A percentile compares a stretch with the other conserved stretches of the same genome.
phyloP scores from a whole-genome alignment of 2,113 vertebrate genomes.

The Forbesichthys agassizii region DNA sequence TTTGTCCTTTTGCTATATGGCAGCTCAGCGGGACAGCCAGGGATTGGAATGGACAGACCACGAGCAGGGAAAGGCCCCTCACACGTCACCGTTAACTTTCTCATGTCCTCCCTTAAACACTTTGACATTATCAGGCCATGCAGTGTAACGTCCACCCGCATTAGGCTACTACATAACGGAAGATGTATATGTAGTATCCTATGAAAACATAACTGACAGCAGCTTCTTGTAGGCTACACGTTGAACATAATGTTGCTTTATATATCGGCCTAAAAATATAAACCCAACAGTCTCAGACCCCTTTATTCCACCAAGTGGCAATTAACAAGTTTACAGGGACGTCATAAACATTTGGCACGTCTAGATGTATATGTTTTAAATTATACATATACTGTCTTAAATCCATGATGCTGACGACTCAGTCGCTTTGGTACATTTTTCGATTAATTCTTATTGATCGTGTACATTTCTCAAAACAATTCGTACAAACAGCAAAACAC shows the following conservation, averaged over 20 bases:
- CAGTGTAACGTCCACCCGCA: slow-evolving; percentile 83
- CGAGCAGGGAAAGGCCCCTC: slow-evolving; percentile 57
- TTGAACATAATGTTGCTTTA: slow-evolving; percentile 14
- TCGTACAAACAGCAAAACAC: too few species aligned
- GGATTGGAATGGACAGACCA: slow-evolving; percentile 74
- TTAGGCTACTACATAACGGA: slow-evolving; percentile 84
- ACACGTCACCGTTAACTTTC: slow-evolving; percentile 71
- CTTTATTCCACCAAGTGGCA: not conserved
- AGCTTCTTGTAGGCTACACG: slow-evolving; percentile 19
- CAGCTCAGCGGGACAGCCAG: slow-evolving; percentile 44
- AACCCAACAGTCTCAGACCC: too few species aligned
- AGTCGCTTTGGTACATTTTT: too few species aligned
- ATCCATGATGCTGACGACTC: too few species aligned
- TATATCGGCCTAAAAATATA: slow-evolving; percentile 13
- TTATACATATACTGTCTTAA: too few species aligned
- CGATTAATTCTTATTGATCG: too few species aligned
- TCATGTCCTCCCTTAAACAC: slow-evolving; percentile 63
- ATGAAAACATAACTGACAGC: slow-evolving; percentile 11
- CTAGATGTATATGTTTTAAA: too few species aligned
- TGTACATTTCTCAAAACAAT: too few species aligned
- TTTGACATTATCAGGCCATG: slow-evolving; percentile 88
- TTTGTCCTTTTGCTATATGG: slow-evolving; percentile 33
- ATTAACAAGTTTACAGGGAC: not conserved
- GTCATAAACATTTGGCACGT: too few species aligned
- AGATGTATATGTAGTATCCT: not conserved